phyloP scores from a whole-genome alignment of 2,113 vertebrate genomes.

The Stomatorhinus ivindoensis region DNA sequence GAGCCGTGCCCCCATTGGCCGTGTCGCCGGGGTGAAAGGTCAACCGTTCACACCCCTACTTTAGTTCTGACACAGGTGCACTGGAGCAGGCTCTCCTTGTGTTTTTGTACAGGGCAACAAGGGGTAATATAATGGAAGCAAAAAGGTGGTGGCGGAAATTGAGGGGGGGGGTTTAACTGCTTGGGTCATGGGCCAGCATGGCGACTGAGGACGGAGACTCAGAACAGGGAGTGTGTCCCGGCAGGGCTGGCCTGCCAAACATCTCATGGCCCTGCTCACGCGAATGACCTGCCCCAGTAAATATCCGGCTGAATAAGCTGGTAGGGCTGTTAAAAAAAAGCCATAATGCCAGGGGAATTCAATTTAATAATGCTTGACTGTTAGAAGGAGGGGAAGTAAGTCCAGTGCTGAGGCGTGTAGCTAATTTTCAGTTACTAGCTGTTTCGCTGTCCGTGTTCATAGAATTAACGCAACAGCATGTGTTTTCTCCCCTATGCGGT shows the following conservation, averaged over 20 bases:
- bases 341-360: background rate
- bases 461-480: background rate
- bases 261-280: background rate
- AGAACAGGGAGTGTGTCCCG: background rate
- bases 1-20: background rate
- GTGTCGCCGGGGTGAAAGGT: background rate
- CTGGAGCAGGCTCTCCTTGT: background rate
- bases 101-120: background rate
- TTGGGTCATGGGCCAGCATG: background rate
- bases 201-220: background rate
- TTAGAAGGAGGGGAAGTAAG: background rate
- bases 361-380: background rate
- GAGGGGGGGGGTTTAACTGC: background rate
- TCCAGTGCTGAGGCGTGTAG: background rate
- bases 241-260: background rate
- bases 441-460: background rate
- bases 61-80: background rate
- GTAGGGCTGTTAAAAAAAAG: background rate
- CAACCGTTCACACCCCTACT: background rate
- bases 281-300: background rate
- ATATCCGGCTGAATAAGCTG: background rate
- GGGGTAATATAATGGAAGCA: background rate
- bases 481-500: background rate
- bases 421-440: background rate
- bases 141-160: background rate